Percentiles rank a stretch among this genome's conserved stretches.
phyloP scores from a whole-genome alignment of 2,113 vertebrate species.

The Arizona elegans region DNA sequence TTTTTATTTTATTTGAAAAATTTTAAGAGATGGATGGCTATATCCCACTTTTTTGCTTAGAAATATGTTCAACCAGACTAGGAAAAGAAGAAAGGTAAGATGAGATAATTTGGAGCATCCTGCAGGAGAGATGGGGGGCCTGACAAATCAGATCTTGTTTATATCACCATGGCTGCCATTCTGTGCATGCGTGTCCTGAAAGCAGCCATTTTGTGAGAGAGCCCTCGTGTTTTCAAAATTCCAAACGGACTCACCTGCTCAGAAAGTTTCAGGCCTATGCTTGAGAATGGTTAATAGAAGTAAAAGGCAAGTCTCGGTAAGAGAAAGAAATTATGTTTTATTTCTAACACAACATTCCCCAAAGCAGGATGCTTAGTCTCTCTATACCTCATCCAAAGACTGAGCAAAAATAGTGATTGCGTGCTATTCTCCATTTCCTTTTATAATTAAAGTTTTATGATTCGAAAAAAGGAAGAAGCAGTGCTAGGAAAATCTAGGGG shows the following conservation, averaged over 20 bases:
- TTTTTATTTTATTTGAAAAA: background rate
- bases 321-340: background rate
- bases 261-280: background rate
- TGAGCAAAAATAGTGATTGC: background rate
- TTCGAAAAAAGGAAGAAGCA: background rate
- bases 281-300: background rate
- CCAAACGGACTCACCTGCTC: background rate
- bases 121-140: background rate
- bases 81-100: background rate
- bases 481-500: background rate
- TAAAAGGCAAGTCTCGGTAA: background rate
- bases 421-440: background rate
- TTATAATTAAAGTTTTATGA: background rate
- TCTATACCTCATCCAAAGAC: background rate
- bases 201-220: background rate
- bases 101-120: background rate
- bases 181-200: background rate
- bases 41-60: background rate
- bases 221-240: background rate
- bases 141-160: background rate
- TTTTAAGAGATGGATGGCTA: background rate
- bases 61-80: background rate
- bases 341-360: background rate
- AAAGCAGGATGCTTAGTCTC: background rate
- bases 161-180: background rate